Percentiles rank a stretch among this genome's conserved stretches.
phyloP scores from a whole-genome alignment of 2,888 invertebrate genomes.

The Neoaliturus tenellus region DNA sequence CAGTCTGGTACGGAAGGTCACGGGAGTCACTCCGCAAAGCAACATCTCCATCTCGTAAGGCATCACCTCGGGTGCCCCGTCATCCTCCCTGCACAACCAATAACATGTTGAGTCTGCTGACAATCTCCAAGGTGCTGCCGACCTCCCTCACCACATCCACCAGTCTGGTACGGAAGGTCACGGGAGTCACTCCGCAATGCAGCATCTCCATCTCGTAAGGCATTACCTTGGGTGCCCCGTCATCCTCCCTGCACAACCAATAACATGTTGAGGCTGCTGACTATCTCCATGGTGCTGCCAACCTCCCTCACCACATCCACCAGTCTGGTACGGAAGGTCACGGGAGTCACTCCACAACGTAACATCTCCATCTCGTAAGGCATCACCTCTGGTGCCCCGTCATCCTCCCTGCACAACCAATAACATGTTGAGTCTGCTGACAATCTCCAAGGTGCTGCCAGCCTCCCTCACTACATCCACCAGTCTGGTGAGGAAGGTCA shows the following conservation, averaged over 20 bases:
- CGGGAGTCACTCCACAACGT: conserved; percentile 27
- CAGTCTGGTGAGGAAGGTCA: conserved; percentile 29
- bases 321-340: conserved; percentile 21
- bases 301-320: conserved; percentile 39
- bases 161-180: not conserved
- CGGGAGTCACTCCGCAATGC: not conserved
- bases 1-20: conserved; percentile 24
- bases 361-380: conserved; percentile 35
- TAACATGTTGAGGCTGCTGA: not conserved
- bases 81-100: conserved; percentile 7
- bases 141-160: conserved; percentile 18
- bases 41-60: conserved; percentile 38
- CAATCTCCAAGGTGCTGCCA: conserved; percentile 29
- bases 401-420: conserved; percentile 14
- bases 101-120: not conserved
- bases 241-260: conserved; percentile 3
- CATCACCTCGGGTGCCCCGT: conserved; percentile 26
- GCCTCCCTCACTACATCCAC: conserved; percentile 41
- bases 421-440: not conserved
- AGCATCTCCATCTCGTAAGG: conserved; percentile 37
- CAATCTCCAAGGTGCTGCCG: conserved; percentile 3
- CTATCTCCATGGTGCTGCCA: conserved; percentile 32
- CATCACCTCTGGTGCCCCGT: conserved; percentile 26
- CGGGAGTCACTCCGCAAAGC: conserved; percentile 22
- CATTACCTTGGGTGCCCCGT: conserved; percentile 2